Evolutionary conservation across 2,797 vertebrate genomes (phyloP), one percentile per base, ranked within the genome.

Genomic region (Pseudochirops cupreus): DNA sequence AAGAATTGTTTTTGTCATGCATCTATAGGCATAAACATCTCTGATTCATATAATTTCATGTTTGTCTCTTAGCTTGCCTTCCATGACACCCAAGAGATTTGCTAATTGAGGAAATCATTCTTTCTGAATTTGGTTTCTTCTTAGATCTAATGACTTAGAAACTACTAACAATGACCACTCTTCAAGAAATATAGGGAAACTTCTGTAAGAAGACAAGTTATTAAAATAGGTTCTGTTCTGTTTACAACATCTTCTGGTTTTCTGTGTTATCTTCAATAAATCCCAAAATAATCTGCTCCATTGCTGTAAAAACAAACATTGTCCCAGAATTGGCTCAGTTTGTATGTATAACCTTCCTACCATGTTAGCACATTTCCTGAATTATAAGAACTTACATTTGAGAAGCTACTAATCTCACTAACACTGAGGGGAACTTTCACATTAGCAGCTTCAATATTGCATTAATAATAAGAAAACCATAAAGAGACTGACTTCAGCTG

Each of bases 391-490:
- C 95, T 92, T 97, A 95, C 92, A 89, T 87, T 96, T 97, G 98
- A 93, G 31, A 96, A 97, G 96, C 94, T 97, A 95, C 96, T 98
- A 95, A 97, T 98, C 97, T 97, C 93, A 50, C 97, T 98, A 92
- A 97, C 97, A 94, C 97, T 98, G 97, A 98, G 94, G 98, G 91
- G 93, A 96, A 96, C 95, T 97, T 94, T 92, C 95, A 97, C 94
- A 93, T 98, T 98, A 97, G 96, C 93, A 62, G 96, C 92, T 96
- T 97, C 95, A 96, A 62, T 91, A 92, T 96, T 97, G 59, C 82
- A 59, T 98, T 97, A 97, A 96, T 98, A 97, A 57, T 96, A 97
- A 98, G 97, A 96, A 96, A 82, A 96, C 95, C 94, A 97, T 98
- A 93, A 96, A 95, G 96, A 90, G 14, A 93, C 55, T 59, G 82